A percentile compares a stretch with the other conserved stretches of the same genome.
phyloP scores from a whole-genome alignment of 2,113 vertebrate species.

The Hylia prasina region DNA sequence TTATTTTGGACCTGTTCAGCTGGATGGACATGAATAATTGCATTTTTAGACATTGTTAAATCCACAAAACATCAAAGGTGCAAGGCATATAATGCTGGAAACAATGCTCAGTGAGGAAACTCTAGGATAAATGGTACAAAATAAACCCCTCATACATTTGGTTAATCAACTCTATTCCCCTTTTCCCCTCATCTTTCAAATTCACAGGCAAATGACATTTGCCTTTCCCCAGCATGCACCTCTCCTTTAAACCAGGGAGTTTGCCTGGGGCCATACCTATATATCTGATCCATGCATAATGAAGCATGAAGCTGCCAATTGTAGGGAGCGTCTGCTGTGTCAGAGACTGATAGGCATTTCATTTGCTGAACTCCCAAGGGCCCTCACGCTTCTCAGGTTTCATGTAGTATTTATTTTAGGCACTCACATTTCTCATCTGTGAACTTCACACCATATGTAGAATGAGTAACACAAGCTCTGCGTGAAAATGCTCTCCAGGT shows the following conservation, averaged over 20 bases:
- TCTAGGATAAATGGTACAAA: neutral
- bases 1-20: neutral
- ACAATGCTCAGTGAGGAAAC: neutral
- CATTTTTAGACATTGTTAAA: neutral
- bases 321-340: slow-evolving; percentile 82
- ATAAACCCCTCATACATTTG: neutral
- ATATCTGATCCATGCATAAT: slow-evolving; percentile 84
- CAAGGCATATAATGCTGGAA: neutral
- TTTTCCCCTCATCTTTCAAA: slow-evolving; percentile 37
- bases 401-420: slow-evolving; percentile 72
- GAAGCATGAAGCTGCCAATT: slow-evolving; percentile 86
- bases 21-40: neutral
- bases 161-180: slow-evolving; percentile 30
- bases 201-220: slow-evolving; percentile 46
- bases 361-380: slow-evolving; percentile 81
- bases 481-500: slow-evolving; percentile 54
- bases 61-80: neutral
- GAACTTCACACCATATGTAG: slow-evolving; percentile 77
- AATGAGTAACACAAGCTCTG: slow-evolving; percentile 45
- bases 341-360: slow-evolving; percentile 87
- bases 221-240: slow-evolving; percentile 52
- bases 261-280: slow-evolving; percentile 76
- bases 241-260: slow-evolving; percentile 65
- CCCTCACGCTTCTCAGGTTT: slow-evolving; percentile 78
- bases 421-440: slow-evolving; percentile 72